Conservation (phyloP, 2,113 vertebrate genomes). For the Taurulus bubalis region DNA sequence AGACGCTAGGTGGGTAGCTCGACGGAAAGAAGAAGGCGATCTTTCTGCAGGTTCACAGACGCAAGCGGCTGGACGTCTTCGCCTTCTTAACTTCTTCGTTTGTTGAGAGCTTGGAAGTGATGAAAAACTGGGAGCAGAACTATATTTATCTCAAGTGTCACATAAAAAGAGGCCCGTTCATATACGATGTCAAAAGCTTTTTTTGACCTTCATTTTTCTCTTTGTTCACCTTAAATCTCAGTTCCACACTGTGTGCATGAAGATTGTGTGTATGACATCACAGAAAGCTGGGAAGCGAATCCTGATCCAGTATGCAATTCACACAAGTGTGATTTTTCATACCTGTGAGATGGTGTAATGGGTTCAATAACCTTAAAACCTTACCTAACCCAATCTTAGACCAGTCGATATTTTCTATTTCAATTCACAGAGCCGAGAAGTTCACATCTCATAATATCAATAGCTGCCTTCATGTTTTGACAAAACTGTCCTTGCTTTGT, state of each 20-base stretch:
- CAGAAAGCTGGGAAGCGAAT: not conserved
- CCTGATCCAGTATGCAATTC: not conserved
- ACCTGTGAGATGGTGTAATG: not conserved
- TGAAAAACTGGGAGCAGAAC: too few relatives aligned
- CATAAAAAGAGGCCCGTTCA: not conserved
- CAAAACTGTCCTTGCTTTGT: constrained; percentile 14
- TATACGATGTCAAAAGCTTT: too few relatives aligned
- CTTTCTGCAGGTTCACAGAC: too few relatives aligned
- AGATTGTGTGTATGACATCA: not conserved
- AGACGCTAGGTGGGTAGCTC: too few relatives aligned
- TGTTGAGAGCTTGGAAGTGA: not conserved
- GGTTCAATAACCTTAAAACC: not conserved
- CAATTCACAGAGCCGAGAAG: not conserved
- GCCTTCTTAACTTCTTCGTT: not conserved
- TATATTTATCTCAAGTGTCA: too few relatives aligned
- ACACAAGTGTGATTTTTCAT: not conserved
- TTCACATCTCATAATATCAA: not conserved
- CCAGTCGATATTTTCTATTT: not conserved
- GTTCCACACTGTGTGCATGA: not conserved
- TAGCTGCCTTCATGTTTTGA: not conserved
- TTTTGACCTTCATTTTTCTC: too few relatives aligned
- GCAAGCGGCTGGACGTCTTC: not conserved
- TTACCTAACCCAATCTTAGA: not conserved
- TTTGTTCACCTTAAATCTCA: too few relatives aligned
- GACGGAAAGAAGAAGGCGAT: too few relatives aligned